Conservation (phyloP, 1,140 invertebrate genomes). For the Drosophila hydei region DNA sequence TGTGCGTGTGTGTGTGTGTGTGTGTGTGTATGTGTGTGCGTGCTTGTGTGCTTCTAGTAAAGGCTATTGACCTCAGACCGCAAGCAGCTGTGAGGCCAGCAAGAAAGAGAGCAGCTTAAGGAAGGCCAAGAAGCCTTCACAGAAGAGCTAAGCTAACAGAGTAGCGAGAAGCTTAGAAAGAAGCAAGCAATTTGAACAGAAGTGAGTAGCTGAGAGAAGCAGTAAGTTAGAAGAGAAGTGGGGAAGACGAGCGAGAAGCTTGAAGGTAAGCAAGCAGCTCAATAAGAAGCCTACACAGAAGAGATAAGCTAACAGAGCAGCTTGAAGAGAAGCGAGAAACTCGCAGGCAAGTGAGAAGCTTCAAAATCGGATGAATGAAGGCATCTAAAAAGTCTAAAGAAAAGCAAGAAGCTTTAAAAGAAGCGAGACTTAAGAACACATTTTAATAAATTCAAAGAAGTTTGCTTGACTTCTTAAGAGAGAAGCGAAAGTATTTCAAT, state of each 20-base stretch:
- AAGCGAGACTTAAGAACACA: too few species aligned
- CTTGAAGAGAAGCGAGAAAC: neutral
- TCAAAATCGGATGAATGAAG: neutral
- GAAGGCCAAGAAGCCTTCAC: neutral
- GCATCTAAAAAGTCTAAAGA: too few species aligned
- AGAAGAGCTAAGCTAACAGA: neutral
- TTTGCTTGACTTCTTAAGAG: too few species aligned
- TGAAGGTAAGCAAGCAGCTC: too few species aligned
- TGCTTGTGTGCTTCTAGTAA: neutral
- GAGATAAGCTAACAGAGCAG: neutral
- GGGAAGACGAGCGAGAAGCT: too few species aligned
- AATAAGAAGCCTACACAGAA: too few species aligned
- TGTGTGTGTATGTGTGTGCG: conserved; percentile 11
- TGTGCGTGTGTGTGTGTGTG: conserved; percentile 12
- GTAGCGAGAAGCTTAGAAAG: neutral
- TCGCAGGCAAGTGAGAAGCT: neutral
- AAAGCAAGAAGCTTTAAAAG: neutral
- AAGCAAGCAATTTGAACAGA: neutral
- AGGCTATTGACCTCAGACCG: conserved; percentile 1
- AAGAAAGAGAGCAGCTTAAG: neutral
- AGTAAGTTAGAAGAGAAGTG: neutral
- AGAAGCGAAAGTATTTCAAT: too few species aligned
- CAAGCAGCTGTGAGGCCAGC: neutral
- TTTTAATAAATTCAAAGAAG: too few species aligned
- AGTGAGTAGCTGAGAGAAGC: neutral